These are phyloP conservation scores for Ochropleura leucogaster DNA, from an alignment of 2,888 invertebrate species.

Conservation along the genomic window DNA sequence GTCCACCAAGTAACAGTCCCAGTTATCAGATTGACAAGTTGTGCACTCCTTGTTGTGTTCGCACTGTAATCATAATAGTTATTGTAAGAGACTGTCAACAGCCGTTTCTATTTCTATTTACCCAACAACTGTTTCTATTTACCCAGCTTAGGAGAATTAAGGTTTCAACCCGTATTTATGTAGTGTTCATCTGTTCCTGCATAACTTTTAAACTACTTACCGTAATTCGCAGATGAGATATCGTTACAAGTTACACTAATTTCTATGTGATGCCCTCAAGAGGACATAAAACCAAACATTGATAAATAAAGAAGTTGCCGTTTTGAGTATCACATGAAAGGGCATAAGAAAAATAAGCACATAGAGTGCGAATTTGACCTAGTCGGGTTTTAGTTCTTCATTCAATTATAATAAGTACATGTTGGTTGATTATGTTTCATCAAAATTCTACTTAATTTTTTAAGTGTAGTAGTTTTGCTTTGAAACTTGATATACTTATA, in stretches of 20 bases:
- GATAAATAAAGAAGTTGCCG: background rate
- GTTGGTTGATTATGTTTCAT: background rate
- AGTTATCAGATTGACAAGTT: constrained; percentile 90
- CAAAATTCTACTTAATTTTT: background rate
- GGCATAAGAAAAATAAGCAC: background rate
- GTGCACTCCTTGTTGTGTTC: constrained; percentile 87
- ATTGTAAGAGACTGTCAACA: background rate
- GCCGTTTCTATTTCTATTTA: background rate
- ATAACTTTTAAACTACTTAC: background rate
- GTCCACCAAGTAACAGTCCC: constrained; percentile 96
- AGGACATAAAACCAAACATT: background rate
- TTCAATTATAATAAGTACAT: background rate
- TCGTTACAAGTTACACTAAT: background rate
- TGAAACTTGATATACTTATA: too few relatives aligned
- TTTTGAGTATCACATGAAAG: background rate
- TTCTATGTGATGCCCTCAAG: background rate
- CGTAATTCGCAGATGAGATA: background rate
- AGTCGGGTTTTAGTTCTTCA: background rate
- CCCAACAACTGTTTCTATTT: too few relatives aligned
- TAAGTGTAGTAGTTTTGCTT: background rate
- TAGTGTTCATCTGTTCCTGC: background rate
- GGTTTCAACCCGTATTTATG: background rate
- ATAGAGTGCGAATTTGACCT: background rate
- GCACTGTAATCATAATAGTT: constrained; percentile 77
- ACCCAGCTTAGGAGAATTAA: background rate